Conservation (phyloP, 2,113 vertebrate genomes). For the Triplophysa siluroides region DNA sequence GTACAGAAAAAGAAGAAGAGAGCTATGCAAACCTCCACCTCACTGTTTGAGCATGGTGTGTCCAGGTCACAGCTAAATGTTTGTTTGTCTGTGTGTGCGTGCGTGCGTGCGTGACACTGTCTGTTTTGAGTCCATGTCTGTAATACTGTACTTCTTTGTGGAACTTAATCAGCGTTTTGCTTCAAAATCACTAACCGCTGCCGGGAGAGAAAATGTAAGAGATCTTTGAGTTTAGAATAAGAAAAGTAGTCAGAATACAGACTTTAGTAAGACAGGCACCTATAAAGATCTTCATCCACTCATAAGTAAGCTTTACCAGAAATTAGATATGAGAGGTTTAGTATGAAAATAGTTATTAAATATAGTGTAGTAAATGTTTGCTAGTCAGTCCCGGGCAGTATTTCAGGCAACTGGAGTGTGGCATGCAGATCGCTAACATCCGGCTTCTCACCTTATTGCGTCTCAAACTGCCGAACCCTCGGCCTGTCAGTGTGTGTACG, state of each 20-base stretch:
- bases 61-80: conserved; percentile 73
- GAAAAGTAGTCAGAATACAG: neutral
- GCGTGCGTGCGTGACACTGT: conserved; percentile 50
- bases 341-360: neutral
- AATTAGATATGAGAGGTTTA: neutral
- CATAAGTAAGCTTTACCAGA: conserved; percentile 17
- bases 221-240: conserved; percentile 44
- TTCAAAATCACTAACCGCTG: conserved; percentile 97
- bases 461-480: conserved; percentile 86
- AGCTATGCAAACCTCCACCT: conserved; percentile 65
- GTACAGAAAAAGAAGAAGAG: conserved; percentile 69
- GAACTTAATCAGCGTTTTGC: conserved; percentile 95
- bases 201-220: conserved; percentile 70
- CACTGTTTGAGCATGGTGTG: conserved; percentile 82
- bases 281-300: neutral
- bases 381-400: conserved; percentile 41
- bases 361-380: neutral
- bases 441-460: conserved; percentile 91
- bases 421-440: conserved; percentile 98
- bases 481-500: conserved; percentile 80
- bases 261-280: neutral
- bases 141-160: conserved; percentile 78
- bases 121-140: conserved; percentile 56
- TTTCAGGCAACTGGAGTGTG: conserved; percentile 64
- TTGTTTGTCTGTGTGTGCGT: conserved; percentile 53